Evolutionary conservation across 2,797 vertebrate species (phyloP), one percentile per base, ranked within the genome.

Genomic region (Halcyon badia): DNA sequence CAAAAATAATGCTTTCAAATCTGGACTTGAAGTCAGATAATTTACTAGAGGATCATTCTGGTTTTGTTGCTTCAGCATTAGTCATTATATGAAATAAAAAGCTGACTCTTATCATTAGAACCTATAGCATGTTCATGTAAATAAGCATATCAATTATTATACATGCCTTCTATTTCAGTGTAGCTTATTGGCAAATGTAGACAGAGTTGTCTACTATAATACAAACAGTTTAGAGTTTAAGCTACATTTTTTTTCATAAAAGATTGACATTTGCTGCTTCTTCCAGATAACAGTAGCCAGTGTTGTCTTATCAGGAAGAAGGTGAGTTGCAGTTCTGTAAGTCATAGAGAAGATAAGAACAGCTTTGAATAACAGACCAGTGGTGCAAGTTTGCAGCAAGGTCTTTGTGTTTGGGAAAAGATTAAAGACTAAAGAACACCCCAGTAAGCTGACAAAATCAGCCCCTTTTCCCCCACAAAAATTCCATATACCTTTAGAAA

Each of bases 141-240:
- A 94, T 80, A 89, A 81, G 31, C 83, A 30, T 87, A 70, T 79
- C 77, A 83, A 87, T 46, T 77, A 48, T 80, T 64, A 68, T 77
- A 75, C 0, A 1, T 77, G 25, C 91, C 95, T 97, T 93, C 68
- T 93, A 7, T 90, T 96, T 86, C 81, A 64, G 4, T 79, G 42
- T 72, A 66, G 61, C 91, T 94, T 91, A 68, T 61, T 87, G 77
- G 77, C 79, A 83, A 92, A 87, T 3, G 7, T 65, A 92, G 83
- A 92, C 70, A 87, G 73, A 83, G 35, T n/a, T 87, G 75, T 89
- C 88, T 95, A 56, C 72, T 65, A 9, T 71, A 64, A 83, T 75
- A 78, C 90, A 96, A 97, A 97, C 85, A 95, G 61, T 90, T 97
- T 91, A 96, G 89, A 90, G 80, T 95, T 90, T 56, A 75, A 86